phyloP scores from a whole-genome alignment of 1,140 invertebrate species.

The Phocides pigmalion region DNA sequence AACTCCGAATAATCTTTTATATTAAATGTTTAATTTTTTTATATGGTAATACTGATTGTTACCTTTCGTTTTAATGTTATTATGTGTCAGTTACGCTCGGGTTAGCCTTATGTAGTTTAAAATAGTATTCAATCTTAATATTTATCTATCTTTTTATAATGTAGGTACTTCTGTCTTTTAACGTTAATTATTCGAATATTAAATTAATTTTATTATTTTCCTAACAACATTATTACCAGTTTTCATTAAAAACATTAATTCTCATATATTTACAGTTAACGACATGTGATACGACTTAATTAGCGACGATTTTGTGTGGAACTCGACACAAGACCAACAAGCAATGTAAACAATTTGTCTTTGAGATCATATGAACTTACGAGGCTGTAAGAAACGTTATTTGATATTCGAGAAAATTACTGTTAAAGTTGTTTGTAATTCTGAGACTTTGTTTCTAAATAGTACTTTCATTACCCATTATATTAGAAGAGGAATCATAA shows the following conservation, averaged over 20 bases:
- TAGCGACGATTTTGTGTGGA: slow-evolving; percentile 3
- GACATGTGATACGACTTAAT: background rate
- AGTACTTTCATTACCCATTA: background rate
- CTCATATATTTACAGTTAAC: background rate
- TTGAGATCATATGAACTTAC: background rate
- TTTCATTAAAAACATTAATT: background rate
- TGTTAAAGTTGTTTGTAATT: slow-evolving; percentile 3
- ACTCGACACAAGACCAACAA: slow-evolving; percentile 16
- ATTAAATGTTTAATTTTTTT: too few species aligned
- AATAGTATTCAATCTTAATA: too few species aligned
- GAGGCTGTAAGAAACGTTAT: slow-evolving; percentile 11
- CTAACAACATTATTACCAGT: background rate
- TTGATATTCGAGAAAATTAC: slow-evolving; percentile 14
- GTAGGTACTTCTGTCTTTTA: too few species aligned
- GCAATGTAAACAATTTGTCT: slow-evolving; percentile 20
- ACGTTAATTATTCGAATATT: background rate
- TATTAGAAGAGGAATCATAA: background rate
- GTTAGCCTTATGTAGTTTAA: too few species aligned
- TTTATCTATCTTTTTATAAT: too few species aligned
- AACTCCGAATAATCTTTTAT: too few species aligned
- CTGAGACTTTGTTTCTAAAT: background rate
- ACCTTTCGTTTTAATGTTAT: too few species aligned
- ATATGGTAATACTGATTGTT: too few species aligned
- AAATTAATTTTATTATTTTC: background rate
- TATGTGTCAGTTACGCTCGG: too few species aligned